A percentile compares a stretch with the other conserved stretches of the same genome.
These are phyloP conservation scores for Merluccius polli DNA, from an alignment of 2,797 vertebrate species.

Conservation along the genomic window DNA sequence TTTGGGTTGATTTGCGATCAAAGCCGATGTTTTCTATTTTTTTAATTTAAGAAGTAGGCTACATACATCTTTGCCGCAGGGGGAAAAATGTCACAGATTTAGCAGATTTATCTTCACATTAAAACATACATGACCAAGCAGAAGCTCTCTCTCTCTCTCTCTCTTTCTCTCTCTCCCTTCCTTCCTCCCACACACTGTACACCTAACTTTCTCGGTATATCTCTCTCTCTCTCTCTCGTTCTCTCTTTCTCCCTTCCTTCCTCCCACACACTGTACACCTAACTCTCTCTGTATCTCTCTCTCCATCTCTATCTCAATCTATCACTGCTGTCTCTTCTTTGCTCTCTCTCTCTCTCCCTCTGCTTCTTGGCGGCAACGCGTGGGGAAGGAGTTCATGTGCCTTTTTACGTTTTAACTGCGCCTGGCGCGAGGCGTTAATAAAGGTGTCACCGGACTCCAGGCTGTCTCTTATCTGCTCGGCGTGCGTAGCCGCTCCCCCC, in stretches of 20 bases:
- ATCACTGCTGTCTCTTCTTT: not conserved
- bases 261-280: not conserved
- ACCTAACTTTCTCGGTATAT: no score
- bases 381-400: constrained; percentile 29
- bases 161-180: constrained; percentile 42
- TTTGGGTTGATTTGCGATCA: constrained; percentile 12
- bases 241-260: not conserved
- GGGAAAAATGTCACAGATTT: constrained; percentile 59
- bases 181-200: no score
- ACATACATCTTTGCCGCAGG: constrained; percentile 34
- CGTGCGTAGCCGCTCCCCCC: not conserved
- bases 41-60: constrained; percentile 36
- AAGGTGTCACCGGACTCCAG: not conserved
- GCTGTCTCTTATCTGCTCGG: not conserved
- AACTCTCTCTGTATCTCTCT: not conserved
- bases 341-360: constrained; percentile 5
- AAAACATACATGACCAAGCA: constrained; percentile 63
- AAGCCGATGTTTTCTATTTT: not conserved
- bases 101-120: constrained; percentile 57
- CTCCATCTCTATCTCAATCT: not conserved
- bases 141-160: constrained; percentile 24
- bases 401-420: constrained; percentile 40
- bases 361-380: not conserved
- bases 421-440: constrained; percentile 20
- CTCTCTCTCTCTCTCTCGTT: constrained; percentile 6